phyloP scores from a whole-genome alignment of 2,888 invertebrate species.

The Habrosyne pyritoides region DNA sequence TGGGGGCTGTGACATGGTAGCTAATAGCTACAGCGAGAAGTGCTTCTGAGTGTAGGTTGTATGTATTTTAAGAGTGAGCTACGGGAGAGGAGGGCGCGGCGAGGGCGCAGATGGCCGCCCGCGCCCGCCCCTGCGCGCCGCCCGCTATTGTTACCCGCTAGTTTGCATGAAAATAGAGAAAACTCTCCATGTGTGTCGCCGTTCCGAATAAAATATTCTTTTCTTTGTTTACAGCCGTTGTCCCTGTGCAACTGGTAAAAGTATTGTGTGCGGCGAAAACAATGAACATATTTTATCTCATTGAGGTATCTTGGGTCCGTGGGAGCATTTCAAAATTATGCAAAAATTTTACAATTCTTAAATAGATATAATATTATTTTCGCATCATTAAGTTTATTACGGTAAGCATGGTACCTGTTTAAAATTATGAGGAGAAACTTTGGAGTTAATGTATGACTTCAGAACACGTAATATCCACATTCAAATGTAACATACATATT shows the following conservation, averaged over 20 bases:
- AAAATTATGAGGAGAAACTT: background rate
- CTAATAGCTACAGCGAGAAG: slow-evolving; percentile 13
- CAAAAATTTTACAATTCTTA: background rate
- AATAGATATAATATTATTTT: background rate
- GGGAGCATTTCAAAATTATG: background rate
- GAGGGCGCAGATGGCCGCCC: slow-evolving; percentile 54
- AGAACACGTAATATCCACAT: background rate
- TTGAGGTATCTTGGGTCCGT: slow-evolving; percentile 8
- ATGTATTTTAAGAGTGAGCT: slow-evolving; percentile 62
- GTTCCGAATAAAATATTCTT: slow-evolving; percentile 76
- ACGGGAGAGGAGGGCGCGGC: slow-evolving; percentile 52
- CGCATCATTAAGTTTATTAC: background rate
- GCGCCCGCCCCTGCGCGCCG: slow-evolving; percentile 40
- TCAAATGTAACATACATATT: background rate
- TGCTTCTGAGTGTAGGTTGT: slow-evolving; percentile 31
- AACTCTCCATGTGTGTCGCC: slow-evolving; percentile 74
- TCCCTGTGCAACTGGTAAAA: slow-evolving; percentile 68
- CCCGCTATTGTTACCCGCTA: slow-evolving; percentile 70
- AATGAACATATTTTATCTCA: slow-evolving; percentile 51
- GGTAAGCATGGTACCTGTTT: background rate
- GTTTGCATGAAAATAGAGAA: slow-evolving; percentile 78
- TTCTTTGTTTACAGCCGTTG: slow-evolving; percentile 69
- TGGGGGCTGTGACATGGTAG: background rate
- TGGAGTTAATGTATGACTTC: background rate
- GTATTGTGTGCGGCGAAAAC: slow-evolving; percentile 64